Evolutionary conservation across 1,140 invertebrate genomes (phyloP).

Genomic region (Conopomorpha cramerella): DNA sequence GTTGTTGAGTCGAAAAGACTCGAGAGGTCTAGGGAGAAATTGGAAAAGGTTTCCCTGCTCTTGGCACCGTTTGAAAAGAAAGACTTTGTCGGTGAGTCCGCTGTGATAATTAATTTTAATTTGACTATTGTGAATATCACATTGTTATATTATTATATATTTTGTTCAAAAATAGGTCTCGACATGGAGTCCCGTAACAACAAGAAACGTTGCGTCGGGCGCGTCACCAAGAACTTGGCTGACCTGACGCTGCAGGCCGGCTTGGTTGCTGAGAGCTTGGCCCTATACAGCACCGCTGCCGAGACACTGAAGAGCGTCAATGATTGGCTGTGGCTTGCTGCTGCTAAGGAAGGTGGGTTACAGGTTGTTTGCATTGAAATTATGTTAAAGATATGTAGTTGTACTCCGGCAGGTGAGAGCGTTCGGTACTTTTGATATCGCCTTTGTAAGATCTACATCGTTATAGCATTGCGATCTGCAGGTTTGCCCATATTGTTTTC

Average conservation of each 20-base stretch:
- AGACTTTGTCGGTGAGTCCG: slow-evolving; percentile 75
- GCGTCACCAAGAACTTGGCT: slow-evolving; percentile 91
- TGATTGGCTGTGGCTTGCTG: slow-evolving; percentile 93
- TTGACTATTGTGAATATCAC: no score
- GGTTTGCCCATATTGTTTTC: no score
- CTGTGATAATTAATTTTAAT: no score
- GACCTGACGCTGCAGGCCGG: slow-evolving; percentile 92
- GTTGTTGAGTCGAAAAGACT: slow-evolving; percentile 89
- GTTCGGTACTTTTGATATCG: no score
- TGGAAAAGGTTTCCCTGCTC: slow-evolving; percentile 81
- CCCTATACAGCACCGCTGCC: slow-evolving; percentile 81
- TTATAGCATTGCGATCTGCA: no score
- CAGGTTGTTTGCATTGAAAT: background rate
- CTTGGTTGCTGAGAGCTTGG: slow-evolving; percentile 80
- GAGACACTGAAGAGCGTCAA: slow-evolving; percentile 87
- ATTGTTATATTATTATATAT: background rate
- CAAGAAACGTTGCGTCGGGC: slow-evolving; percentile 79
- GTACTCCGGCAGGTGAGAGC: no score
- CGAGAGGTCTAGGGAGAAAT: slow-evolving; percentile 80
- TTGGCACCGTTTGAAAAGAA: slow-evolving; percentile 95
- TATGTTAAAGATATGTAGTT: no score
- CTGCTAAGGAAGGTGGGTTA: slow-evolving; percentile 63
- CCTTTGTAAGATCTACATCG: no score
- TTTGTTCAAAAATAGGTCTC: slow-evolving; percentile 58
- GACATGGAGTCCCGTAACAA: slow-evolving; percentile 89